Evolutionary conservation across 1,140 invertebrate species (phyloP).

Genomic region (Pseudomyrmex cubaensis): DNA sequence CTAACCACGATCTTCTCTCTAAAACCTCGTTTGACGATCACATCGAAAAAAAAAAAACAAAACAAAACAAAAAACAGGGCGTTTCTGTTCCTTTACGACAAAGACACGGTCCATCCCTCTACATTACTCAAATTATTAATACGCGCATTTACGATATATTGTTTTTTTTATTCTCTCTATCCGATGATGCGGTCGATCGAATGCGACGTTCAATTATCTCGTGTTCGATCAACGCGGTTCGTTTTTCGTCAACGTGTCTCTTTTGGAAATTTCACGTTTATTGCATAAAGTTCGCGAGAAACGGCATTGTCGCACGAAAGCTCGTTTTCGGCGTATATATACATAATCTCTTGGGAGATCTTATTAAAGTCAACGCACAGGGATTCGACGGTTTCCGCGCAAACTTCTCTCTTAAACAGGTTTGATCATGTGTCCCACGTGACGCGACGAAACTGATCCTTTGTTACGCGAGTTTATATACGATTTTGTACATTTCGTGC

Average conservation of each 20-base stretch:
- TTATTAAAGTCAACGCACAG: too few species aligned
- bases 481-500: too few species aligned
- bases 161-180: conserved; percentile 21
- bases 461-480: background rate
- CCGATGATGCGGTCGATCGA: conserved; percentile 6
- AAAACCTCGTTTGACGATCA: conserved; percentile 35
- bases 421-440: background rate
- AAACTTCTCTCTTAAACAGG: background rate
- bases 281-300: conserved; percentile 19
- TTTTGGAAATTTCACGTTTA: too few species aligned
- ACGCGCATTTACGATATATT: background rate
- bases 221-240: background rate
- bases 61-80: too few species aligned
- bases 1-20: conserved; percentile 56
- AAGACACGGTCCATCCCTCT: background rate
- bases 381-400: background rate
- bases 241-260: background rate
- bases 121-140: background rate
- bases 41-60: background rate
- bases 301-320: conserved; percentile 1
- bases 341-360: background rate
- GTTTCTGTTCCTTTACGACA: conserved; percentile 2
- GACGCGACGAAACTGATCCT: conserved; percentile 24
- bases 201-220: background rate
- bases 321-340: background rate